phyloP scores from a whole-genome alignment of 2,797 vertebrate species.

The Amphiprion clarkii region DNA sequence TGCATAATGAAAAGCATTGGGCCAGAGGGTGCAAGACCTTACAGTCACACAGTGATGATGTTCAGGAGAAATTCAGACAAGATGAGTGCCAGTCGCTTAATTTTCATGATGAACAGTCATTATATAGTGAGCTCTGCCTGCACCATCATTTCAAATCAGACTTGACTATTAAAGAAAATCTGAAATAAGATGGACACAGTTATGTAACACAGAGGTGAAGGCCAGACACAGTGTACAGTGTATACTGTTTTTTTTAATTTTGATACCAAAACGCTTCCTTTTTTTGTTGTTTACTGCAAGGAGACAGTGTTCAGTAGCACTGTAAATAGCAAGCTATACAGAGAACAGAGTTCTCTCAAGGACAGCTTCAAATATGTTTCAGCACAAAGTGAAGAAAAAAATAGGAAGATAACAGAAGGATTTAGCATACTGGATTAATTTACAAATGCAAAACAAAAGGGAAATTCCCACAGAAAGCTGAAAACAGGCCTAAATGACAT shows the following conservation, averaged over 20 bases:
- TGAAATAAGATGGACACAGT: background rate
- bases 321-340: background rate
- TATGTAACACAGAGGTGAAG: conserved; percentile 9
- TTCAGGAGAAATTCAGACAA: conserved; percentile 2
- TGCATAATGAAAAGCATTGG: conserved; percentile 36
- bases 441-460: background rate
- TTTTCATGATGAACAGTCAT: conserved; percentile 2
- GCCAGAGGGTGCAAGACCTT: conserved; percentile 30
- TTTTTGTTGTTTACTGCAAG: background rate
- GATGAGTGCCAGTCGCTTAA: conserved; percentile 10
- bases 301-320: background rate
- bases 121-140: background rate
- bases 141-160: background rate
- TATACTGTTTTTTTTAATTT: background rate
- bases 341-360: background rate
- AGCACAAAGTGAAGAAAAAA: conserved; percentile 20
- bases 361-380: conserved; percentile 5
- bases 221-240: background rate
- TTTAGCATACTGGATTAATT: background rate
- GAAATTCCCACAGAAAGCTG: background rate
- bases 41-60: conserved; percentile 22
- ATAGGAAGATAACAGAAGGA: conserved; percentile 2
- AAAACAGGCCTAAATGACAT: background rate
- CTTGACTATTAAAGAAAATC: conserved; percentile 10
- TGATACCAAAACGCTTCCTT: background rate